Conservation (phyloP, 2,888 invertebrate genomes). For the Temnothorax rugatulus region DNA sequence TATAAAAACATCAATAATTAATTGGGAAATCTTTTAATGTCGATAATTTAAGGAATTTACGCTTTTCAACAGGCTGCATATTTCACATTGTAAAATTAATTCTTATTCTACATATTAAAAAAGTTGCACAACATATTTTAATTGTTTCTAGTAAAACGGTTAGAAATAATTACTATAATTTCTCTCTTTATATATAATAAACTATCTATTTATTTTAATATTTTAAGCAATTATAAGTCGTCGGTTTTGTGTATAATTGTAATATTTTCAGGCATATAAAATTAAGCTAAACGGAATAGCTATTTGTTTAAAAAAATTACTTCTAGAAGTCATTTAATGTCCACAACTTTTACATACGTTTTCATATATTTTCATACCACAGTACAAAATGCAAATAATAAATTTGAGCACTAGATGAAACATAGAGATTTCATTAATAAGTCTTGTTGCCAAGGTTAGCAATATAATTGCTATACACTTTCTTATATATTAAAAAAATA, state of each 20-base stretch:
- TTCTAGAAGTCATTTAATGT: slow-evolving; percentile 50
- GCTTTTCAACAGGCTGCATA: neutral
- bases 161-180: slow-evolving; percentile 19
- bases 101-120: neutral
- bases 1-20: neutral
- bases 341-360: slow-evolving; percentile 43
- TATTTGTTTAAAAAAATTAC: slow-evolving; percentile 24
- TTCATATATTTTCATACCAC: slow-evolving; percentile 47
- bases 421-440: slow-evolving; percentile 7
- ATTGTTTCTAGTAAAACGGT: neutral
- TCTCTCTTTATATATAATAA: neutral
- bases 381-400: slow-evolving; percentile 28
- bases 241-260: neutral
- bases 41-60: neutral
- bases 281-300: neutral
- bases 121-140: neutral
- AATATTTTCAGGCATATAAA: neutral
- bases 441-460: neutral
- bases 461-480: neutral
- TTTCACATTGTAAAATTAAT: neutral
- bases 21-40: neutral
- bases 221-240: slow-evolving; percentile 9
- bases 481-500: neutral
- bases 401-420: slow-evolving; percentile 6
- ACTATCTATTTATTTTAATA: slow-evolving; percentile 11